Conservation (phyloP, 2,113 vertebrate genomes). For the Melanerpes aurifrons region DNA sequence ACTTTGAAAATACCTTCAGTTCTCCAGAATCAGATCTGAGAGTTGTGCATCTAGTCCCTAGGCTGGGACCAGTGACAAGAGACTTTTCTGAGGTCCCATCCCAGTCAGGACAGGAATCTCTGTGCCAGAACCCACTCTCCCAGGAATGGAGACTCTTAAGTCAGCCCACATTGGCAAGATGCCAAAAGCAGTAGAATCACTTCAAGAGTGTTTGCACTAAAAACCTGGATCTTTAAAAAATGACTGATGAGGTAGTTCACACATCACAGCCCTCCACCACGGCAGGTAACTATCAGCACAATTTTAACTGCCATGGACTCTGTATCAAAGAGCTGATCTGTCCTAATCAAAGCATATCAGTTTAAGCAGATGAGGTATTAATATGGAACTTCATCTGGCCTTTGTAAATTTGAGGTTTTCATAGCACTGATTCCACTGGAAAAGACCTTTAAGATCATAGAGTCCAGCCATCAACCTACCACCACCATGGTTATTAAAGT, state of each 20-base stretch:
- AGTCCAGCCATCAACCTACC: too few species aligned
- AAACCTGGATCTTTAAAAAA: background rate
- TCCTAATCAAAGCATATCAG: background rate
- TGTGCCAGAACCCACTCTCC: background rate
- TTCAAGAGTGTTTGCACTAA: background rate
- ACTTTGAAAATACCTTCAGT: background rate
- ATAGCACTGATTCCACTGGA: too few species aligned
- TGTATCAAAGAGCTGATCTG: background rate
- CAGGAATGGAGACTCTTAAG: background rate
- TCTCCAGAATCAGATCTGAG: background rate
- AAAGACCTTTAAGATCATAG: too few species aligned
- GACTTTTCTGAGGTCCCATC: background rate
- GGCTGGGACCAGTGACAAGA: background rate
- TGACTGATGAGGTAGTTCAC: background rate
- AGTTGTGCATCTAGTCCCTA: background rate
- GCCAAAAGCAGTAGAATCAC: background rate
- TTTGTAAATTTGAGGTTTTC: background rate
- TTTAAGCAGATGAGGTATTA: background rate
- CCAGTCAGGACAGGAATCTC: fast-evolving
- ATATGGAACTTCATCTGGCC: background rate
- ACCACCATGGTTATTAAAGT: too few species aligned
- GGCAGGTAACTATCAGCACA: background rate
- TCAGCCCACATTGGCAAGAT: background rate
- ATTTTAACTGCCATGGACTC: background rate
- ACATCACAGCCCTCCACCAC: background rate